Base-by-base conservation (phyloP, 1,140 invertebrate species). In the Aphelinus certus region DNA sequence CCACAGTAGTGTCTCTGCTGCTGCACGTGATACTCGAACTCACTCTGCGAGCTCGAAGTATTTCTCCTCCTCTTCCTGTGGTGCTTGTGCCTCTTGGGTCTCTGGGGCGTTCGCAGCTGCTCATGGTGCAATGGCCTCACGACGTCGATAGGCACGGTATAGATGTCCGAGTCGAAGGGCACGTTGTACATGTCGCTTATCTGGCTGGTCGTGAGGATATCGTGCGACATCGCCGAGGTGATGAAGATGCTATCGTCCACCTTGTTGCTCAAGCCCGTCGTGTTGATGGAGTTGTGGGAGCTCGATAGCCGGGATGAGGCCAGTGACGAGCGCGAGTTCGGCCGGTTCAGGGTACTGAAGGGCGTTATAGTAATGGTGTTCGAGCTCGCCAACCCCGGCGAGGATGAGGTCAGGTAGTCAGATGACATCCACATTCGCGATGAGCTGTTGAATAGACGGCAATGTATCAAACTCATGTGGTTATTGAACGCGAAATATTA, bases 201-300 rank as follows among this genome's bases (percentile, higher is more conserved):
- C 4, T 76, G 75, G 76, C 90, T 91, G 4, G 91, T 91, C 0
- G 90, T 90, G 7, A 95, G 84, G 0, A 93, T 92, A 79, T 95
- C 94, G 78, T 95, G 94, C 0, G 94, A 95, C 89, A 95, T 94
- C 26, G 94, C 94, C 79, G 94, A 94, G 1, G 94, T 95, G 65
- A 95, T 95, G 80, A 95, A 95, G 77, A 91, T 94, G 3, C 94
- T 95, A 81, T 95, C 94, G 77, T 95, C 94, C 0, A 89, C 92
- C 83, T 92, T 92, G 66, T 91, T 90, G 3, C 91, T 88, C 7
- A 89, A 84, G 3, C 93, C 92, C 51, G 94, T 91, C 3, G 92
- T 92, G 55, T 92, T 90, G 69, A 95, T 90, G 1, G 93, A 95
- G 80, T 95, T 95, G 82, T 95, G 94, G 61, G 93, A 94, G 81